Base-by-base conservation (phyloP, 2,888 invertebrate species). In the Laothoe populi region DNA sequence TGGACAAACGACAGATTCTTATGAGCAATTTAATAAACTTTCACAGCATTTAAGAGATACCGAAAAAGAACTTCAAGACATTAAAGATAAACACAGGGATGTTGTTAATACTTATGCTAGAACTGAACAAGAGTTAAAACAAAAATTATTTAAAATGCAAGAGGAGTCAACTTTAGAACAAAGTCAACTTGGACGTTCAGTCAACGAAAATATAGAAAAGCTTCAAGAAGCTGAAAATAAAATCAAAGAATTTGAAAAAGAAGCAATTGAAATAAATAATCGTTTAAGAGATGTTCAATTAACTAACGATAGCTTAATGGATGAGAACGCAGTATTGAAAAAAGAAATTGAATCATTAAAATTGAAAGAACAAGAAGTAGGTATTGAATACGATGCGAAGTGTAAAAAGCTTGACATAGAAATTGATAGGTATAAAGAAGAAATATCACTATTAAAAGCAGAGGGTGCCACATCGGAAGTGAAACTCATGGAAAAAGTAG, bases 1-100 rank as follows among this genome's bases (percentile, higher is more conserved):
- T 59, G 94, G 92, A 49, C 93, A 94, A 66, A 91, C 94, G 0
- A 93, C 93, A 16, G 93, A 95, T 77, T 95, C 95, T 0, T 94
- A 93, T 70, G 93, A 93, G 63, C 94, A 95, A 71, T 89, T 95
- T 59, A 84, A 89, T 63, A 92, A 93, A 69, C 79, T 95, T 40
- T 92, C 93, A 3, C 93, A 94, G 67, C 93, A 94, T 69, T 79
- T 95, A 0, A 92, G 93, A 71, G 88, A 90, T 19, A 94, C 94
- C 48, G 95, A 95, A 74, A 93, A 92, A 69, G 93, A 94, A 67
- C 83, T 94, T 42, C 93, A 94, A 72, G 84, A 88, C 5, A 74
- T 94, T 2, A 89, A 93, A 73, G 92, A 94, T 63, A 89, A 90
- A 69, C 82, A 87, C 49, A 86, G 90, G 70, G 90, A 91, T 71